Percentiles rank a stretch among this genome's conserved stretches.
These are phyloP conservation scores for Heterotilapia buettikoferi DNA, from an alignment of 2,113 vertebrate species.

Conservation along the genomic window DNA sequence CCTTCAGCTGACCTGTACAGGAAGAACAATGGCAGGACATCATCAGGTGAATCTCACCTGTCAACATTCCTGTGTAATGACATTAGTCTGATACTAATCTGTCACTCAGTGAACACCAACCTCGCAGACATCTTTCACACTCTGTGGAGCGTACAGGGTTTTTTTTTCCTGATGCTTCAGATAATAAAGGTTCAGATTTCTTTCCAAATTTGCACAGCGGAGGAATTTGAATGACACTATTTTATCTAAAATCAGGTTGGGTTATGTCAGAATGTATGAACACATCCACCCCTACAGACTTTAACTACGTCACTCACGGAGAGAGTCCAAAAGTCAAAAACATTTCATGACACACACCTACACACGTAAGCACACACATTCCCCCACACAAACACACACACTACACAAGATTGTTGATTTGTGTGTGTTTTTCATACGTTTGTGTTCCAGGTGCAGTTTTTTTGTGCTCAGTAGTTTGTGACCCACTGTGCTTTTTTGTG, in stretches of 20 bases:
- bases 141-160: neutral
- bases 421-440: no score
- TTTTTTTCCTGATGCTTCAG: neutral
- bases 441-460: no score
- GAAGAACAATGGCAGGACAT: neutral
- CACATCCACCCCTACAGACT: neutral
- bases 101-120: fast-evolving
- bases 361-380: no score
- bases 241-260: neutral
- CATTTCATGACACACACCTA: no score
- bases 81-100: neutral
- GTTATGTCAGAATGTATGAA: neutral
- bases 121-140: neutral
- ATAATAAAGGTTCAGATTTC: neutral
- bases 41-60: neutral
- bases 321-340: neutral
- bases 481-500: no score
- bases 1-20: neutral
- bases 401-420: no score
- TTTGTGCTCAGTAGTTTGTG: no score
- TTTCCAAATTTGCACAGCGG: neutral
- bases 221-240: neutral
- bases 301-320: neutral
- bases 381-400: no score
- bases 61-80: neutral